Percentiles rank a stretch among this genome's conserved stretches.
phyloP scores from a whole-genome alignment of 2,797 vertebrate species.

The Scyliorhinus canicula region DNA sequence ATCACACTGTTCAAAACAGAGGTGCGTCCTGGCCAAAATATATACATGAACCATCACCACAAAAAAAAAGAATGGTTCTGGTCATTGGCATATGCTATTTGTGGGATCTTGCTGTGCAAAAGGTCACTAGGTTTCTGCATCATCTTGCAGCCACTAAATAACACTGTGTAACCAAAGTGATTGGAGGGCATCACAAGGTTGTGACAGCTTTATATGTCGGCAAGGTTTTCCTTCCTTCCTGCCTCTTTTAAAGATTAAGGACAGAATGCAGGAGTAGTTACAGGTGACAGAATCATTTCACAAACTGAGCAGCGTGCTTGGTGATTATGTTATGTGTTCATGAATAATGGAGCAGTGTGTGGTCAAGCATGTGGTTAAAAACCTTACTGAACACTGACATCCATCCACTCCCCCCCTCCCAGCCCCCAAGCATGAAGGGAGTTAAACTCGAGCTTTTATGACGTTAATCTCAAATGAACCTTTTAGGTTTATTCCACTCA shows the following conservation, averaged over 20 bases:
- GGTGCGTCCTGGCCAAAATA: too few relatives aligned
- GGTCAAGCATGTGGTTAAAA: neutral
- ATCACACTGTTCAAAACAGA: too few relatives aligned
- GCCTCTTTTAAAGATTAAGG: neutral
- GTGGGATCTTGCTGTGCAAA: too few relatives aligned
- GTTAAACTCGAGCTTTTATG: neutral
- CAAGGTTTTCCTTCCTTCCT: neutral
- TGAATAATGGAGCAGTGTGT: neutral
- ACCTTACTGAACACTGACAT: neutral
- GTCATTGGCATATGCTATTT: too few relatives aligned
- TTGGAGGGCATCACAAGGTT: neutral
- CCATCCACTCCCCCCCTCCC: too few relatives aligned
- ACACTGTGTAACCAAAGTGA: neutral
- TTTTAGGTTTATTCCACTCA: neutral
- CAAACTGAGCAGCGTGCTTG: fast-evolving
- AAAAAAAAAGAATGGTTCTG: too few relatives aligned
- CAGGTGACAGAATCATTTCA: neutral
- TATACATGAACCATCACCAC: too few relatives aligned
- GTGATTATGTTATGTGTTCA: neutral
- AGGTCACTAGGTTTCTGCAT: too few relatives aligned
- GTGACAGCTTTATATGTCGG: neutral
- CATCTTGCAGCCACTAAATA: neutral
- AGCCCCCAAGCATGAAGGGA: neutral
- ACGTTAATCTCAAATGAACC: neutral
- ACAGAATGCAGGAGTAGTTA: neutral